These are phyloP conservation scores for Enhydra lutris DNA, from an alignment of 2,113 vertebrate species.

Conservation along the genomic window DNA sequence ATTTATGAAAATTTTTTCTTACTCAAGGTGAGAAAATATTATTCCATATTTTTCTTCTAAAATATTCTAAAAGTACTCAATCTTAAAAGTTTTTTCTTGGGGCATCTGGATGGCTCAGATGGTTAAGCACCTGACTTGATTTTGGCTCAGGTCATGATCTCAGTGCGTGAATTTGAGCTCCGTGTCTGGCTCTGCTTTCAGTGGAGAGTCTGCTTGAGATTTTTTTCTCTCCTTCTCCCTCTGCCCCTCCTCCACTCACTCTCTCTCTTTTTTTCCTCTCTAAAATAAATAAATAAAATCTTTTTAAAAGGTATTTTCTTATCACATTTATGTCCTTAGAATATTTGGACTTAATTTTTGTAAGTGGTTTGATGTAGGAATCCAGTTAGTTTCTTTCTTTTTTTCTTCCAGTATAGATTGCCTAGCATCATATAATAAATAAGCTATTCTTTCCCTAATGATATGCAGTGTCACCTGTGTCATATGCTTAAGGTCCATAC, in stretches of 20 bases:
- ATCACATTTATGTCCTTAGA: neutral
- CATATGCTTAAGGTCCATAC: neutral
- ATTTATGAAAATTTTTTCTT: neutral
- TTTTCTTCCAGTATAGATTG: neutral
- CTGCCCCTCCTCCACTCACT: too few relatives aligned
- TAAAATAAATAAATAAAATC: too few relatives aligned
- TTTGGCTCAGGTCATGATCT: too few relatives aligned
- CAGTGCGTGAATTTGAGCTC: too few relatives aligned
- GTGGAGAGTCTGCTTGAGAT: too few relatives aligned
- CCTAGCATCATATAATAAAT: neutral
- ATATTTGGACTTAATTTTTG: neutral
- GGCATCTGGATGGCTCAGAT: too few relatives aligned
- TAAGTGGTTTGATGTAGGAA: neutral
- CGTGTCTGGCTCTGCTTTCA: too few relatives aligned
- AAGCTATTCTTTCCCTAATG: neutral
- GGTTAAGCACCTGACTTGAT: too few relatives aligned
- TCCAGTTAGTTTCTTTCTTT: neutral
- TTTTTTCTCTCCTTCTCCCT: too few relatives aligned
- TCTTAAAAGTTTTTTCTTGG: neutral
- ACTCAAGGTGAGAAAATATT: neutral
- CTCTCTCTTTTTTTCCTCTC: too few relatives aligned
- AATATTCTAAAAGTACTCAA: neutral
- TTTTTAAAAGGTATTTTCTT: neutral
- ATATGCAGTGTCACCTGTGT: neutral
- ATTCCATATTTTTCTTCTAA: neutral